A percentile compares a stretch with the other conserved stretches of the same genome.
These are phyloP conservation scores for Sipha maydis DNA, from an alignment of 2,888 invertebrate genomes.

Conservation along the genomic window DNA sequence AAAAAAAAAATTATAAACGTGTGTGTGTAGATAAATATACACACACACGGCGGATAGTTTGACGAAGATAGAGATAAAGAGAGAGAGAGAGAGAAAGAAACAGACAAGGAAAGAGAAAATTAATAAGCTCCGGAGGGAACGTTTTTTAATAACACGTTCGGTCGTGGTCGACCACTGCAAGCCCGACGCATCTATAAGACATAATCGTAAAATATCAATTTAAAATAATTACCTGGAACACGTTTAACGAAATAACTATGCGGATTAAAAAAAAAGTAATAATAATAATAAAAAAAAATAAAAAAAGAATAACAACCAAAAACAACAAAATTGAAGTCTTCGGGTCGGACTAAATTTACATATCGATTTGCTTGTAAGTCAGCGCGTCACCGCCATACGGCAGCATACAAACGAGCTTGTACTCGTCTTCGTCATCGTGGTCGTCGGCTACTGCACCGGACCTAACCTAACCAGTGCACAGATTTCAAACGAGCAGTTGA, in stretches of 20 bases:
- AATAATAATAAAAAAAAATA: neutral
- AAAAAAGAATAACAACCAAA: constrained; percentile 33
- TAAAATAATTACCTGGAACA: constrained; percentile 58
- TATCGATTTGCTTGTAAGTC: constrained; percentile 40
- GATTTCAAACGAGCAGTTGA: neutral
- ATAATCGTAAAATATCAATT: constrained; percentile 60
- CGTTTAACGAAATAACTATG: constrained; percentile 51
- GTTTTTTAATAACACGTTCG: constrained; percentile 60
- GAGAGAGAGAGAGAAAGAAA: neutral
- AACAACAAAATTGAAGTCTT: constrained; percentile 33
- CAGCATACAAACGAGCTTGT: constrained; percentile 4
- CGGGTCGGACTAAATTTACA: constrained; percentile 44
- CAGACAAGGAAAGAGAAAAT: constrained; percentile 9
- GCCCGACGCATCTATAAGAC: constrained; percentile 27
- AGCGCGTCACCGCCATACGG: neutral
- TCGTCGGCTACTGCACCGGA: constrained; percentile 19
- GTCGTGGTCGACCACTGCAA: constrained; percentile 26
- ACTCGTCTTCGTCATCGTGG: neutral
- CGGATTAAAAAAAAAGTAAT: constrained; percentile 36
- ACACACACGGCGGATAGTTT: neutral
- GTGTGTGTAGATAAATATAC: too few species aligned
- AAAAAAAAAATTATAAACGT: constrained; percentile 1
- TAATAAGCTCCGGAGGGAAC: constrained; percentile 59
- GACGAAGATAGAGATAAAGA: neutral
- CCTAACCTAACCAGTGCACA: neutral